Percentiles rank a stretch among this genome's conserved stretches.
These are phyloP conservation scores for Notocelia uddmanniana DNA, from an alignment of 2,888 invertebrate species.

Conservation along the genomic window DNA sequence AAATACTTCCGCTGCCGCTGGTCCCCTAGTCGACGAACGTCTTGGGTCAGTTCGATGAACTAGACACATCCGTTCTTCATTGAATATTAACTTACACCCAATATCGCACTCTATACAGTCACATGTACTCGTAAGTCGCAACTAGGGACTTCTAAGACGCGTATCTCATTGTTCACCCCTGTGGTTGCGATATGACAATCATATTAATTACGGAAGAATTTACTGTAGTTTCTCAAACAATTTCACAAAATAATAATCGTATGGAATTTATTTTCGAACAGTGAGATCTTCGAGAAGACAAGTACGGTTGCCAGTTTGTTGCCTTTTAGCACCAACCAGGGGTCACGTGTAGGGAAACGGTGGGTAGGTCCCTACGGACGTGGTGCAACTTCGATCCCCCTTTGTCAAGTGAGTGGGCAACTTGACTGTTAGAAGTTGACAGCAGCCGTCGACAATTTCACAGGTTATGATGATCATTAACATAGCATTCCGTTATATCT, in stretches of 20 bases:
- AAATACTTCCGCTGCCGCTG: constrained; percentile 74
- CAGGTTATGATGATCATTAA: constrained; percentile 7
- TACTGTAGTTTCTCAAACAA: constrained; percentile 12
- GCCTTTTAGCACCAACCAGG: no score
- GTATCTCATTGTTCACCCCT: background rate
- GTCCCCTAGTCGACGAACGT: constrained; percentile 58
- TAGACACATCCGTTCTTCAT: constrained; percentile 73
- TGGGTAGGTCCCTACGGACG: no score
- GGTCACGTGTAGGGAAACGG: no score
- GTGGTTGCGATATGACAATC: constrained; percentile 13
- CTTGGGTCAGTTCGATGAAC: constrained; percentile 78
- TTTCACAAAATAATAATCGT: no score
- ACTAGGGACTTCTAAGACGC: constrained; percentile 1
- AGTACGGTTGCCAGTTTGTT: no score
- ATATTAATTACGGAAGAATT: constrained; percentile 4
- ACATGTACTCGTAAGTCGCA: no score
- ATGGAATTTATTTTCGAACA: no score
- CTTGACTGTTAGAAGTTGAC: no score
- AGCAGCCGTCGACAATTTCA: no score
- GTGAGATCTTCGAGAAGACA: no score
- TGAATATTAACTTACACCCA: constrained; percentile 51
- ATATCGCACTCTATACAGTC: constrained; percentile 25
- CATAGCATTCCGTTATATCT: constrained; percentile 21
- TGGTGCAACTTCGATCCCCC: no score
- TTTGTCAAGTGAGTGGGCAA: no score